phyloP scores from a whole-genome alignment of 2,797 vertebrate species.

The Gadopsis marmoratus region DNA sequence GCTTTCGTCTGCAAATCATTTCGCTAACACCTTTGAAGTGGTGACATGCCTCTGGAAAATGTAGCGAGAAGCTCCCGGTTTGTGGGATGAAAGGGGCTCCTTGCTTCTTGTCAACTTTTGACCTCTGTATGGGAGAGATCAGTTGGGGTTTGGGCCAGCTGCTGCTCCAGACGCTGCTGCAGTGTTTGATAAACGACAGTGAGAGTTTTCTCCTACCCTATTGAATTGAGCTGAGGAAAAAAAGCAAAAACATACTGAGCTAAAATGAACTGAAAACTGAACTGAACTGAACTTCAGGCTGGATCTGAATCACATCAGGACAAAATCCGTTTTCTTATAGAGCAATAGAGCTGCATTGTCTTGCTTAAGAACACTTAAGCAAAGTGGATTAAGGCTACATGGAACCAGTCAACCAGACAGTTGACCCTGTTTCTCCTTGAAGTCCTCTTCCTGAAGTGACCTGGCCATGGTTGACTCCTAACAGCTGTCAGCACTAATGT shows the following conservation, averaged over 20 bases:
- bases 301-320: constrained; percentile 24
- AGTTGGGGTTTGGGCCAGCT: constrained; percentile 67
- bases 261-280: constrained; percentile 49
- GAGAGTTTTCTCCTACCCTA: constrained; percentile 32
- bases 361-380: constrained; percentile 26
- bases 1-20: constrained; percentile 73
- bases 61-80: constrained; percentile 49
- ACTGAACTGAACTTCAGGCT: constrained; percentile 35
- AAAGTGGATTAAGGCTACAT: not conserved
- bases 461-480: not conserved
- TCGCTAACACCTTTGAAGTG: constrained; percentile 74
- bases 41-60: constrained; percentile 70
- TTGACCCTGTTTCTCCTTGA: constrained; percentile 4
- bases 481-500: constrained; percentile 28
- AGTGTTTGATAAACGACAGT: constrained; percentile 53
- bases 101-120: constrained; percentile 76
- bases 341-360: not conserved
- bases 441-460: constrained; percentile 8
- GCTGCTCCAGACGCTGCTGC: constrained; percentile 63
- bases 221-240: constrained; percentile 38
- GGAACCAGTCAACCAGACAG: not conserved
- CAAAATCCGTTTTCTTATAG: constrained; percentile 33
- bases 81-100: constrained; percentile 70
- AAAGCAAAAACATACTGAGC: constrained; percentile 41
- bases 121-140: constrained; percentile 69